These are phyloP conservation scores for Halocaridina rubra DNA, from an alignment of 2,888 invertebrate species.

Conservation along the genomic window DNA sequence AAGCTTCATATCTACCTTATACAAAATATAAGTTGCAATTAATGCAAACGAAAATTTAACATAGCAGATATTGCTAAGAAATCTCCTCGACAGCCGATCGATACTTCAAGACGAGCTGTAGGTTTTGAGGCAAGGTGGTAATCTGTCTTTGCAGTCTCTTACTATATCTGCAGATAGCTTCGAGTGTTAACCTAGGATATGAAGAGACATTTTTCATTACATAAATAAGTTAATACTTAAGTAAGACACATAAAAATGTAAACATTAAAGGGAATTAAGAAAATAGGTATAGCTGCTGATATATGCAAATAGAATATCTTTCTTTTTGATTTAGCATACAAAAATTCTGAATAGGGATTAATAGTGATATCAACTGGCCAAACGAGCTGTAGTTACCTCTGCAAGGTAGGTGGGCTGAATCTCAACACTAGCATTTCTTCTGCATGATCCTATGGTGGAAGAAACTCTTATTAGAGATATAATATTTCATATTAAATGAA, in stretches of 20 bases:
- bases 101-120: background rate
- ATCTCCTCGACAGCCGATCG: background rate
- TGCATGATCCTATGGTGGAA: slow-evolving; percentile 52
- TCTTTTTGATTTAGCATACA: too few relatives aligned
- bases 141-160: background rate
- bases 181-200: background rate
- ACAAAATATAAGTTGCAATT: too few relatives aligned
- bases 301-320: too few relatives aligned
- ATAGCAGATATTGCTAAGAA: too few relatives aligned
- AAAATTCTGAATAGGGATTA: background rate
- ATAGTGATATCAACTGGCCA: background rate
- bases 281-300: too few relatives aligned
- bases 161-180: background rate
- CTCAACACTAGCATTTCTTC: slow-evolving; percentile 45
- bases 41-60: too few relatives aligned
- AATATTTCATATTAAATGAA: background rate
- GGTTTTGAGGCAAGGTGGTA: background rate
- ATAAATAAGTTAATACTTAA: background rate
- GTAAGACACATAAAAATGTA: too few relatives aligned
- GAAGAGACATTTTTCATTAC: background rate
- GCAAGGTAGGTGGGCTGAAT: slow-evolving; percentile 45
- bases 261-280: too few relatives aligned
- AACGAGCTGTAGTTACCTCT: slow-evolving; percentile 12
- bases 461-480: background rate
- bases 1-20: too few relatives aligned